Conservation (phyloP, 2,888 invertebrate genomes). For the Poecilobothrus nobilitatus region DNA sequence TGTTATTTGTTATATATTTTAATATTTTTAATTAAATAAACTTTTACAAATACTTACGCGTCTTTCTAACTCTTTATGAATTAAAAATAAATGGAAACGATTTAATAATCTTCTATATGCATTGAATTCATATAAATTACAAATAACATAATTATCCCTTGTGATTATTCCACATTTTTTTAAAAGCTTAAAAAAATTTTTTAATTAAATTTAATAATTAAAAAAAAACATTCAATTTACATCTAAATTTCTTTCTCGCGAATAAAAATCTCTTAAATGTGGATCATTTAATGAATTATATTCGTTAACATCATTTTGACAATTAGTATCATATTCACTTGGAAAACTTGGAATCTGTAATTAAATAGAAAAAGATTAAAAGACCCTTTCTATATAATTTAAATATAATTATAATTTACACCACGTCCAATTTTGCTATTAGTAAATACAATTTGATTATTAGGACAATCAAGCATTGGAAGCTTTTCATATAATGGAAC, state of each 20-base stretch:
- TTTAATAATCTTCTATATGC: slow-evolving; percentile 54
- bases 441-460: slow-evolving; percentile 40
- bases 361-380: not conserved
- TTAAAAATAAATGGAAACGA: slow-evolving; percentile 49
- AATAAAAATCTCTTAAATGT: slow-evolving; percentile 49
- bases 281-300: slow-evolving; percentile 54
- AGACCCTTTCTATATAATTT: not conserved
- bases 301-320: slow-evolving; percentile 36
- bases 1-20: not conserved
- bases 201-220: not conserved
- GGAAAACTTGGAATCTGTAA: slow-evolving; percentile 31
- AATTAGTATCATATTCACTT: slow-evolving; percentile 35
- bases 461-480: slow-evolving; percentile 42
- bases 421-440: slow-evolving; percentile 40
- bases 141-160: slow-evolving; percentile 52
- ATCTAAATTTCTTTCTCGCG: slow-evolving; percentile 38
- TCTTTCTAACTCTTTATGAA: slow-evolving; percentile 40
- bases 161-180: slow-evolving; percentile 51
- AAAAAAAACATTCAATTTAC: slow-evolving; percentile 19
- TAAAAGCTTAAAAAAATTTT: slow-evolving; percentile 42
- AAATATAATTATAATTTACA: slow-evolving; percentile 18
- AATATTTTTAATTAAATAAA: not conserved
- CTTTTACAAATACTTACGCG: slow-evolving; percentile 21
- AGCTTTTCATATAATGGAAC: slow-evolving; percentile 39
- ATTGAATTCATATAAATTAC: slow-evolving; percentile 56